Percentiles rank a stretch among this genome's conserved stretches.
phyloP scores from a whole-genome alignment of 2,113 vertebrate species.

The Psophia crepitans region DNA sequence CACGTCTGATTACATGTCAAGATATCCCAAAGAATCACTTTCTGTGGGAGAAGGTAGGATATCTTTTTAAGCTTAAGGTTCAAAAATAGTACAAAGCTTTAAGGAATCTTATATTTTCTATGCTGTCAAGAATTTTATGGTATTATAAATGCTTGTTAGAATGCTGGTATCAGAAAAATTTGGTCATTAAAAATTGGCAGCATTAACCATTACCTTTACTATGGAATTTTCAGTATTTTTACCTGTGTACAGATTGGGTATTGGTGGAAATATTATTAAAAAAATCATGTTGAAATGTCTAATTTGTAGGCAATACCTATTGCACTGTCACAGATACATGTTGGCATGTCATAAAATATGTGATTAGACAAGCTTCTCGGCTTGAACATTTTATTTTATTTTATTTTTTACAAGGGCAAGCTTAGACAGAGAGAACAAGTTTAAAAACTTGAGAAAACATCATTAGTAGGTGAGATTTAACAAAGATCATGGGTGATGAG shows the following conservation, averaged over 20 bases:
- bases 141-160: background rate
- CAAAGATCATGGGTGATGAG: background rate
- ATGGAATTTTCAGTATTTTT: background rate
- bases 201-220: background rate
- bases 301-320: background rate
- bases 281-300: background rate
- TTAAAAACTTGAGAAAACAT: background rate
- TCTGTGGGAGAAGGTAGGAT: background rate
- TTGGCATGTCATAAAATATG: background rate
- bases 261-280: background rate
- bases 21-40: background rate
- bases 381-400: background rate
- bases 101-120: background rate
- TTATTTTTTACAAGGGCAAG: background rate
- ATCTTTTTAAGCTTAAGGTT: background rate
- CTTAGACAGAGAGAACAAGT: background rate
- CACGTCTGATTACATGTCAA: background rate
- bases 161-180: background rate
- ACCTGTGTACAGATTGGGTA: background rate
- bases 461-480: background rate
- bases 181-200: background rate
- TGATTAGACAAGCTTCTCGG: background rate
- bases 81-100: background rate
- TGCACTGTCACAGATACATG: fast-evolving
- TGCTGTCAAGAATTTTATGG: background rate